Evolutionary conservation across 2,888 invertebrate genomes (phyloP), one percentile per base, ranked within the genome.

Genomic region (Isoperla grammatica): DNA sequence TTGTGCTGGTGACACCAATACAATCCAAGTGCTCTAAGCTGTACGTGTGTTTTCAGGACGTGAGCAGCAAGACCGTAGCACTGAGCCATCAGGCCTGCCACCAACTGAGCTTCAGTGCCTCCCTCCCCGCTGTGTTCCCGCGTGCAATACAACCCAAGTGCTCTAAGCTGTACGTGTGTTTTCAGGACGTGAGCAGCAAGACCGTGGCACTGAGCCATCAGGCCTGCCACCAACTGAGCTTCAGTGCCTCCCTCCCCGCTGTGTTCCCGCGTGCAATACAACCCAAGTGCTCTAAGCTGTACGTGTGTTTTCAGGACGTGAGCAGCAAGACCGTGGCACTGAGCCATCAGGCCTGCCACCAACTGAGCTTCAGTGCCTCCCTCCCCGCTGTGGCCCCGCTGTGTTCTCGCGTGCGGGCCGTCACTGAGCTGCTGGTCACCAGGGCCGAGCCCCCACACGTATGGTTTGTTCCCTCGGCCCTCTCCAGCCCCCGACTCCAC

Each of bases 401-500:
- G 57, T 78, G 78, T 57, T 78, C 79, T 55, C 73, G 80, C 62
- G 74, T 82, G 59, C 75, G 75, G 12, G 79, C 82, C 0, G 81
- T 87, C 66, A 76, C 85, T 40, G 83, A 84, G 63, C 73, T 81
- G 35, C 74, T 85, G 58, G 76, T 78, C 50, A 72, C 76, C 13
- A 79, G 81, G 64, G 78, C 80, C 46, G 93, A 94, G 69, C 89
- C 90, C 57, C 94, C 95, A n/a, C 82, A 93, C 68, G 85, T 96
- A 64, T 96, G 93, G 88, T 89, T 84, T 68, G 85, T 85, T 60
- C 79, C 89, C 1, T 81, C 86, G 17, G 83, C 82, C 48, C 87
- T 89, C 60, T 76, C 78, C 66, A 63, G 66, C 13, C 80, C 85
- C 12, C 80, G 86, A 58, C 79, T 95, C 8, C 82, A 88, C 5